Conservation (phyloP, 2,888 invertebrate species). For the Euproctis similis region DNA sequence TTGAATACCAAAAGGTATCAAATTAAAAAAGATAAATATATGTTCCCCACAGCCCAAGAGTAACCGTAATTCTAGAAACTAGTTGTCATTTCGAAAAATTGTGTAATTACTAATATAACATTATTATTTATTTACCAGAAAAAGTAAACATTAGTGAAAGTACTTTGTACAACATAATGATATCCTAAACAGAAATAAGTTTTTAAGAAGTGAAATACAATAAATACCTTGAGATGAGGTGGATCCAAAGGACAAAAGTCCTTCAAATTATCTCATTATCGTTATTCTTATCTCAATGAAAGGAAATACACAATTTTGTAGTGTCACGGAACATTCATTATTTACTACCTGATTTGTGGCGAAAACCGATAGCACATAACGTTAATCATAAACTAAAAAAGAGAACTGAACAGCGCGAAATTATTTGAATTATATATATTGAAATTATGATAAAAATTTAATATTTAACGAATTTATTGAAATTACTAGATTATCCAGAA, state of each 20-base stretch:
- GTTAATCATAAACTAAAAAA: too few relatives aligned
- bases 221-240: conserved; percentile 20
- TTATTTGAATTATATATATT: background rate
- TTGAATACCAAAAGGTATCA: too few relatives aligned
- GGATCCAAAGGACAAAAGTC: conserved; percentile 26
- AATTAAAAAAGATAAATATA: too few relatives aligned
- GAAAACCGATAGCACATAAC: too few relatives aligned
- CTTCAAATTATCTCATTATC: conserved; percentile 57
- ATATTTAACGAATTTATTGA: background rate
- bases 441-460: background rate
- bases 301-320: conserved; percentile 52
- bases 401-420: too few relatives aligned
- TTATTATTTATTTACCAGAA: too few relatives aligned
- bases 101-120: too few relatives aligned
- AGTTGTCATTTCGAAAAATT: too few relatives aligned
- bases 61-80: too few relatives aligned
- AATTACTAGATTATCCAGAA: conserved; percentile 12
- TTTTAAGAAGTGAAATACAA: conserved; percentile 2
- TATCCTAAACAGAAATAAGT: conserved; percentile 2
- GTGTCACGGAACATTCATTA: conserved; percentile 29
- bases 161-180: conserved; percentile 5
- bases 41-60: too few relatives aligned
- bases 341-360: conserved; percentile 8
- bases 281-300: conserved; percentile 58
- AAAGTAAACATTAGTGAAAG: conserved; percentile 20